phyloP scores from a whole-genome alignment of 1,140 invertebrate species.

The Drosophila subobscura region DNA sequence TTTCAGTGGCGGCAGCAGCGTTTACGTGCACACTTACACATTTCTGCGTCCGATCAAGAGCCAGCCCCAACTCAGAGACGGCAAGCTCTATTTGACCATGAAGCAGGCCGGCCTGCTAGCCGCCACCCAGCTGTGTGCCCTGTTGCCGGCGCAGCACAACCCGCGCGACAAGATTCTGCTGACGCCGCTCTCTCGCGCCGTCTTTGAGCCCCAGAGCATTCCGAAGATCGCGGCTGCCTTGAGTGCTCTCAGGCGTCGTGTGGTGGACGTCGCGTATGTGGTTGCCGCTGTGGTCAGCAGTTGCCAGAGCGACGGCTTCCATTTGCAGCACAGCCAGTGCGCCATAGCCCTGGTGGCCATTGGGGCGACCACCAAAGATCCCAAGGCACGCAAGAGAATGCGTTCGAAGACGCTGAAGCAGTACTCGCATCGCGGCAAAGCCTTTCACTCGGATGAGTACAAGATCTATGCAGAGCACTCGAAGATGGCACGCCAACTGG shows the following conservation, averaged over 20 bases:
- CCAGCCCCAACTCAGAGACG: conserved; percentile 39
- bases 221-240: conserved; percentile 41
- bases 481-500: conserved; percentile 12
- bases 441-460: conserved; percentile 30
- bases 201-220: conserved; percentile 51
- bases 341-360: conserved; percentile 54
- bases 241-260: not conserved
- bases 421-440: conserved; percentile 44
- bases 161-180: conserved; percentile 48
- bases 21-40: conserved; percentile 49
- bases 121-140: conserved; percentile 27
- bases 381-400: conserved; percentile 23
- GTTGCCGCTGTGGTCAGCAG: conserved; percentile 51
- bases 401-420: conserved; percentile 29
- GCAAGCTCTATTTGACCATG: conserved; percentile 55
- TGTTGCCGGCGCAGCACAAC: conserved; percentile 26
- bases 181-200: conserved; percentile 53
- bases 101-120: conserved; percentile 63
- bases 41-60: conserved; percentile 46
- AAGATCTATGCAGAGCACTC: conserved; percentile 43
- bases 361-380: conserved; percentile 18
- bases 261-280: conserved; percentile 35
- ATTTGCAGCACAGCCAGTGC: conserved; percentile 45
- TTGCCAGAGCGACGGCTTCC: conserved; percentile 57
- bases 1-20: conserved; percentile 33